Conservation (phyloP, 2,797 vertebrate genomes). For the Halcyon badia region DNA sequence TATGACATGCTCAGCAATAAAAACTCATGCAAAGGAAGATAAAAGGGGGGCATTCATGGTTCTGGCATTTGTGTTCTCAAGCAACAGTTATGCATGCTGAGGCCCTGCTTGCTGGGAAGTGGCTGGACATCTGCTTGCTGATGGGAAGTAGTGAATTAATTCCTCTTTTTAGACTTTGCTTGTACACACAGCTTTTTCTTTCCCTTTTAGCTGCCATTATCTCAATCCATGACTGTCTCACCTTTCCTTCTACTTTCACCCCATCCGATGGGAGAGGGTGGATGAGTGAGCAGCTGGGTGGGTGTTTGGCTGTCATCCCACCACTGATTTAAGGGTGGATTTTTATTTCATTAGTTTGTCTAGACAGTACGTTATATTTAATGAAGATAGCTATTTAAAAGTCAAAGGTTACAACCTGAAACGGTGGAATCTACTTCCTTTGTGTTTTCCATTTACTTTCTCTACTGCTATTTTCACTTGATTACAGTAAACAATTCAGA, state of each 20-base stretch:
- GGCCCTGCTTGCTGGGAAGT: neutral
- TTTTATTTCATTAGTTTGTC: neutral
- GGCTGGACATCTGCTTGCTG: neutral
- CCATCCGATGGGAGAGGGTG: neutral
- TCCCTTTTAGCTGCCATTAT: neutral
- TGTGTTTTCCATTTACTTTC: neutral
- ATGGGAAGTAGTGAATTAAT: neutral
- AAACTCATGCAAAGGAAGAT: neutral
- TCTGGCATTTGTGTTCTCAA: conserved; percentile 1
- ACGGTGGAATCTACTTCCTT: neutral
- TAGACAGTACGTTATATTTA: neutral
- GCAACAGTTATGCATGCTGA: neutral
- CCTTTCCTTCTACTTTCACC: neutral
- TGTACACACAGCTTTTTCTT: neutral
- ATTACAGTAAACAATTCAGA: neutral
- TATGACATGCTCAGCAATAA: neutral
- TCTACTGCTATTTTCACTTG: neutral
- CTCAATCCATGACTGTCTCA: neutral
- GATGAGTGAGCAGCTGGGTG: neutral
- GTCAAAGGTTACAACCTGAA: neutral
- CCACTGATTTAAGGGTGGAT: neutral
- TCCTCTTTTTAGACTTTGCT: neutral
- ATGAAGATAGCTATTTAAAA: neutral
- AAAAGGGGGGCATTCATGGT: neutral
- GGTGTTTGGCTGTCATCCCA: neutral